Evolutionary conservation across 1,140 invertebrate species (phyloP), one percentile per base, ranked within the genome.

Genomic region (Lordiphosa stackelbergi): DNA sequence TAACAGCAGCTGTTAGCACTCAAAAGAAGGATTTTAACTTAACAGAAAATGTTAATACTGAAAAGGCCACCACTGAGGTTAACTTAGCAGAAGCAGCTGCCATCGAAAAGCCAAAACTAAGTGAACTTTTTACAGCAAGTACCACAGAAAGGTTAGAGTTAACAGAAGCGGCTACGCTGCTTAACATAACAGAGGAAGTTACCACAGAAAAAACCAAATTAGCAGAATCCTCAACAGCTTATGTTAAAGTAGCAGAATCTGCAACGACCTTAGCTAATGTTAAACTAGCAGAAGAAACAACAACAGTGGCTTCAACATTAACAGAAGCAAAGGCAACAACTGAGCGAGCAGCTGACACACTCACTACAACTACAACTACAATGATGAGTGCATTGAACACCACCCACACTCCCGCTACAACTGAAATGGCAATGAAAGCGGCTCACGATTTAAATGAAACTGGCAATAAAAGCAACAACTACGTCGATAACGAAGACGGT

Each of bases 371-470:
- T 22, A 22, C 22, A 22, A 22, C 5, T 24, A 24, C 45, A 42
- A 28, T 16, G 34, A 36, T 28, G 51, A 45, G 53, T 53, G 62
- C 53, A 42, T 38, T 49, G 73, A 58, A 66, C 41, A 51, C 31
- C 52, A 65, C 56, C 48, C 37, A 31, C 28, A 31, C 28, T 8
- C 6, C 45, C 55, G 55, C 43, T 37, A 52, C 60, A 19, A 71
- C 59, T 47, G 60, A 72, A 69, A 63, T 61, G 63, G 55, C 77
- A 71, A 79, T 63, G 46, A 71, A 83, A 66, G 69, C 28, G 51
- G 37, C 53, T 43, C 40, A 57, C 54, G 62, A 43, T 31, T 31
- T 8, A 7, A 31, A 31, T 31, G 49, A 59, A 16, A 45, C 11
- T n/a, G 38, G 13, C 40, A 53, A 52, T 12, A 58, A 40, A 37